phyloP scores from a whole-genome alignment of 2,797 vertebrate genomes.

The Sebastes elongatus region DNA sequence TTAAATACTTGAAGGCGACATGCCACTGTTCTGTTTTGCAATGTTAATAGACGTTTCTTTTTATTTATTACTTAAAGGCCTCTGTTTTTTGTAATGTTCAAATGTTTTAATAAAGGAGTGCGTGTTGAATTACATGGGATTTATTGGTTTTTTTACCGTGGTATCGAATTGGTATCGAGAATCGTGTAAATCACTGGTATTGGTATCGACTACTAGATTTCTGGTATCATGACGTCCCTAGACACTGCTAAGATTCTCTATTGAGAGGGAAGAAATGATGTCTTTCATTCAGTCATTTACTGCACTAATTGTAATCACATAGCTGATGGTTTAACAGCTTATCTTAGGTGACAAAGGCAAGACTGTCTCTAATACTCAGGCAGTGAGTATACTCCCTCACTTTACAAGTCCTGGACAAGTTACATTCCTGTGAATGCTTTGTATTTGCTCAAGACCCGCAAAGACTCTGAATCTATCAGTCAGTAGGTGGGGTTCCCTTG shows the following conservation, averaged over 20 bases:
- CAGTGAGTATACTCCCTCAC: background rate
- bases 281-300: background rate
- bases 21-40: too few relatives aligned
- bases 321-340: background rate
- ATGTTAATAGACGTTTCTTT: too few relatives aligned
- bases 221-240: too few relatives aligned
- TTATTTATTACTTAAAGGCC: too few relatives aligned
- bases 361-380: background rate
- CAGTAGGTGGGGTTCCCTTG: background rate
- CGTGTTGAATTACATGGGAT: too few relatives aligned
- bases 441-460: background rate
- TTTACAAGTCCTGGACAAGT: background rate
- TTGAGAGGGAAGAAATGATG: background rate
- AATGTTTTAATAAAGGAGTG: too few relatives aligned
- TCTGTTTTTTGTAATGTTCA: too few relatives aligned
- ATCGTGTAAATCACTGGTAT: too few relatives aligned
- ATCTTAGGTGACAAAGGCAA: background rate
- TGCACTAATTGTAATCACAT: background rate
- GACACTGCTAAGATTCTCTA: background rate
- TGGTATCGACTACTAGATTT: too few relatives aligned
- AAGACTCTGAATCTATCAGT: background rate
- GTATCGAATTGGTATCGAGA: too few relatives aligned
- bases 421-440: conserved; percentile 37
- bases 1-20: too few relatives aligned
- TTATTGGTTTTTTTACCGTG: too few relatives aligned